Evolutionary conservation across 2,888 invertebrate genomes (phyloP).

Genomic region (Abrostola triplasia): DNA sequence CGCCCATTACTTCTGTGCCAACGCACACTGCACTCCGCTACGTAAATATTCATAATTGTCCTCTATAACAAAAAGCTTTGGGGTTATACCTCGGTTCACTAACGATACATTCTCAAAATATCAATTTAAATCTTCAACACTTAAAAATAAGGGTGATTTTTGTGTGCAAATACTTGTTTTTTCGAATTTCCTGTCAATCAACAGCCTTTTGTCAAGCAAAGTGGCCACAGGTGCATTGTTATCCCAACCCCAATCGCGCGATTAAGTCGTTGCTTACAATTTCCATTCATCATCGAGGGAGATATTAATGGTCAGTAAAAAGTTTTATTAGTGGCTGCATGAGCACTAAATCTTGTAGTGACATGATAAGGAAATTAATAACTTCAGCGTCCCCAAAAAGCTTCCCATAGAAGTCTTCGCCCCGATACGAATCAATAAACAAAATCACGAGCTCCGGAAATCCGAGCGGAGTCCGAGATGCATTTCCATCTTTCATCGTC

Average conservation of each 20-base stretch:
- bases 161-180: conserved; percentile 35
- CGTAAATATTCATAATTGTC: conserved; percentile 80
- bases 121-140: conserved; percentile 43
- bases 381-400: conserved; percentile 70
- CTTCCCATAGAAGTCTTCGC: conserved; percentile 68
- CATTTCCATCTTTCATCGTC: conserved; percentile 88
- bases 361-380: conserved; percentile 83
- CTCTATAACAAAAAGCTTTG: conserved; percentile 61
- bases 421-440: conserved; percentile 86
- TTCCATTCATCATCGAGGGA: conserved; percentile 51
- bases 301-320: conserved; percentile 64
- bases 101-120: conserved; percentile 40
- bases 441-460: conserved; percentile 87
- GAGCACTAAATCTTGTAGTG: conserved; percentile 76
- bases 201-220: conserved; percentile 67
- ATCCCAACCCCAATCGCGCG: conserved; percentile 50
- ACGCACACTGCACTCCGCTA: conserved; percentile 71
- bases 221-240: conserved; percentile 74
- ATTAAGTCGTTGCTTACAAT: conserved; percentile 43
- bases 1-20: conserved; percentile 74
- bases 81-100: conserved; percentile 59
- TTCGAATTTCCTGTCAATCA: conserved; percentile 63
- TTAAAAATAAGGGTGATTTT: conserved; percentile 52
- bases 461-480: conserved; percentile 87
- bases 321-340: conserved; percentile 72